Percentiles rank a stretch among this genome's conserved stretches.
Conservation (phyloP, 2,113 vertebrate species). For the Takifugu flavidus region DNA sequence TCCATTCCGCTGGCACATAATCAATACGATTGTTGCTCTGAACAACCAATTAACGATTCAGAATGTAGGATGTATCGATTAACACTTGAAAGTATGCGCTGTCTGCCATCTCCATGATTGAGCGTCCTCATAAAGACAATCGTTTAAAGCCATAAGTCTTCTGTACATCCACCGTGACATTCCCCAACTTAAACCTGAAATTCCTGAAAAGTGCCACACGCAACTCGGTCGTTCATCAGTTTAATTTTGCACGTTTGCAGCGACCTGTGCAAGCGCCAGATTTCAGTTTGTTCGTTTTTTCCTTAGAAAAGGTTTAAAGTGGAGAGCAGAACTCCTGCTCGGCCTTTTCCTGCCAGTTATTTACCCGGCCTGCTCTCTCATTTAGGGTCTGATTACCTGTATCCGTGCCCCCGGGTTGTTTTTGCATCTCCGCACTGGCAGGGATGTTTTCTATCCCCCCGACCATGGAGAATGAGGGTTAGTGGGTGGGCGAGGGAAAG, state of each 20-base stretch:
- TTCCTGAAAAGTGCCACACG: neutral
- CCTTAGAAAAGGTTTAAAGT: slow-evolving; percentile 29
- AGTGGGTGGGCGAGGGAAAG: slow-evolving; percentile 11
- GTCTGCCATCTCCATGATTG: no score
- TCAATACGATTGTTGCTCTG: no score
- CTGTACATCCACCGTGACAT: no score
- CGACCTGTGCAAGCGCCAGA: neutral
- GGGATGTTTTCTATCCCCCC: slow-evolving; percentile 10
- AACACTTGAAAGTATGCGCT: no score
- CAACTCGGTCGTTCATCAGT: no score
- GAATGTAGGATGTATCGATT: no score
- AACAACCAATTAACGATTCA: no score
- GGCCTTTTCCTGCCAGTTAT: slow-evolving; percentile 40
- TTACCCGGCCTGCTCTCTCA: slow-evolving; percentile 39
- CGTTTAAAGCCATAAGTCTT: no score
- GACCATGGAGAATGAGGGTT: slow-evolving; percentile 24
- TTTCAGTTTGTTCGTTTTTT: neutral
- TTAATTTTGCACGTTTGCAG: no score
- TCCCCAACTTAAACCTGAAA: no score
- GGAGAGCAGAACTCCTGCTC: slow-evolving; percentile 16
- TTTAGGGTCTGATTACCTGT: slow-evolving; percentile 49
- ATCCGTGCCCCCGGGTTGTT: slow-evolving; percentile 53
- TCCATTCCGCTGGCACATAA: no score
- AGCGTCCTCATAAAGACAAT: no score
- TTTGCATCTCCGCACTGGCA: slow-evolving; percentile 49